These are phyloP conservation scores for Leucophenga maculata DNA, from an alignment of 2,888 invertebrate genomes.

Conservation along the genomic window DNA sequence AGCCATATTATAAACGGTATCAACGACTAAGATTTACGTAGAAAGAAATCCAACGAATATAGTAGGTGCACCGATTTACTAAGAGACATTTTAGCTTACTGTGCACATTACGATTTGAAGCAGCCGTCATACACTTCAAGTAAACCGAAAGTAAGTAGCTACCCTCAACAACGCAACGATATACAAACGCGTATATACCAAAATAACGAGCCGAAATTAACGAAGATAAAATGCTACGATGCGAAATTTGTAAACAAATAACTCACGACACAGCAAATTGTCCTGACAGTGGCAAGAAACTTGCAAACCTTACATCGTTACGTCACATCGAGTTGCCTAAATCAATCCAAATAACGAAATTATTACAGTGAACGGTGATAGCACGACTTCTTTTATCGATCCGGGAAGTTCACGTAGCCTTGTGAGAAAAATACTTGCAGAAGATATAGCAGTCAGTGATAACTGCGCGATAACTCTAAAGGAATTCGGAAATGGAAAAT, in stretches of 20 bases:
- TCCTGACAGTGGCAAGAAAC: too few relatives aligned
- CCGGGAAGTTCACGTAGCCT: conserved; percentile 26
- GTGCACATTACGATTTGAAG: conserved; percentile 18
- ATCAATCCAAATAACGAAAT: background rate
- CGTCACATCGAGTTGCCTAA: background rate
- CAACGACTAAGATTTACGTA: conserved; percentile 25
- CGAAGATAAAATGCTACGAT: conserved; percentile 24
- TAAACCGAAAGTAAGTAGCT: too few relatives aligned
- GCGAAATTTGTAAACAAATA: too few relatives aligned
- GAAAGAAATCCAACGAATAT: conserved; percentile 28
- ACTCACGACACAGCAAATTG: background rate
- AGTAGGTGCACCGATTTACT: conserved; percentile 19
- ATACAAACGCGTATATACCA: background rate
- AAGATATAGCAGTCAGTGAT: background rate
- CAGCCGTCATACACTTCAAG: background rate
- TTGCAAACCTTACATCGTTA: too few relatives aligned
- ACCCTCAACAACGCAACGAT: background rate
- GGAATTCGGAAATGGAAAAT: conserved; percentile 27
- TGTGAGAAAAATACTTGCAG: conserved; percentile 25
- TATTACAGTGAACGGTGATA: conserved; percentile 17
- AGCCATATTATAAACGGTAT: conserved; percentile 31
- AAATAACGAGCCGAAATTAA: too few relatives aligned
- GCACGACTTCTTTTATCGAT: conserved; percentile 24
- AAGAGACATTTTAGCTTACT: conserved; percentile 19
- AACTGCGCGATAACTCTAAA: conserved; percentile 1